Evolutionary conservation across 2,888 invertebrate species (phyloP).

Genomic region (Brenthis daphne): DNA sequence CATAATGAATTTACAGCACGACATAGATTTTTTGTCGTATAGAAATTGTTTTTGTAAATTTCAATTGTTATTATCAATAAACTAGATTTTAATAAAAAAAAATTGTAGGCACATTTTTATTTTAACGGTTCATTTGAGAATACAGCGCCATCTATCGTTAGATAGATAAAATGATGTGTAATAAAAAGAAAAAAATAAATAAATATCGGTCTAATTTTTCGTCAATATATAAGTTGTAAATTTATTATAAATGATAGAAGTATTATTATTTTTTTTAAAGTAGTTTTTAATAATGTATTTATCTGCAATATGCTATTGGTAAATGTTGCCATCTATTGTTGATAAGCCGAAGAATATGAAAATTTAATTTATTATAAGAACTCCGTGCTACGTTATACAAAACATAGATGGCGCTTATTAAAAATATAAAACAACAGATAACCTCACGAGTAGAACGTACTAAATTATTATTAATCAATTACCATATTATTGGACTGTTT

Average conservation of each 20-base stretch:
- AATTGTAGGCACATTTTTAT: too few species aligned
- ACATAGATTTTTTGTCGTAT: too few species aligned
- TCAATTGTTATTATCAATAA: too few species aligned
- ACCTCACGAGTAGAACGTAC: too few species aligned
- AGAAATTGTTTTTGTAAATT: too few species aligned
- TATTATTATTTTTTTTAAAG: not conserved
- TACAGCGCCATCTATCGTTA: constrained; percentile 11
- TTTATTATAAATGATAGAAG: not conserved
- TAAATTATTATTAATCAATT: too few species aligned
- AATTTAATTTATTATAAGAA: not conserved
- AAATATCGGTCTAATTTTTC: not conserved
- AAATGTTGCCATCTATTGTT: not conserved
- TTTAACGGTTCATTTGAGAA: too few species aligned
- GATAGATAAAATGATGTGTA: not conserved
- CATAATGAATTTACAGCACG: too few species aligned
- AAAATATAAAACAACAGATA: too few species aligned
- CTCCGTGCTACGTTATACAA: not conserved
- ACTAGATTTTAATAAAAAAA: too few species aligned
- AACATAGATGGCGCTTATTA: constrained; percentile 4
- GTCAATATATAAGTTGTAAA: not conserved
- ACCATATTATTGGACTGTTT: too few species aligned
- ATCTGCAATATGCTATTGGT: not conserved
- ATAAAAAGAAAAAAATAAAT: not conserved
- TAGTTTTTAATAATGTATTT: not conserved
- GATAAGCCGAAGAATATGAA: not conserved